Base-by-base conservation (phyloP, 2,113 vertebrate genomes). In the Gyps fulvus region DNA sequence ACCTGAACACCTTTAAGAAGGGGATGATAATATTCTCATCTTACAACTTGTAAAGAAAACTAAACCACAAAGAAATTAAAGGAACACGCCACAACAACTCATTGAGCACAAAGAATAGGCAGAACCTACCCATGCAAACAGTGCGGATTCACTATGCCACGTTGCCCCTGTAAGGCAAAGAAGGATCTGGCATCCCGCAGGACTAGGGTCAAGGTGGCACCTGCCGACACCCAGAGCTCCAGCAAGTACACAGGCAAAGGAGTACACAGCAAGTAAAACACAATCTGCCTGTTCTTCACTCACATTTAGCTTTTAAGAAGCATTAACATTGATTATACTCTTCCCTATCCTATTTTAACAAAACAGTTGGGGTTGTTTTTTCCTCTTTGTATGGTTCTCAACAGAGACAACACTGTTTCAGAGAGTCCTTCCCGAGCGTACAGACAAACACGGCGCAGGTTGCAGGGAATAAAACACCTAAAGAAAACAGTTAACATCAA, bases 141-240 rank as follows among this genome's bases (percentile, higher is more conserved):
- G 38, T 5, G 55, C 21, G 0, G 1, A 55, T 18, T 32, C n/a
- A 31, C 14, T 22, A 9, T 0, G 2, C 23, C 55, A 43, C 0
- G 0, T 0, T 40, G 34, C 1, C 29, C 17, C 47, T 38, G 23
- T 16, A 36, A 61, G 31, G 66, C 31, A 43, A 20, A 67, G 40
- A 13, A 43, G 42, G 10, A 34, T 0, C 22, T 17, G 26, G 25
- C 34, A 26, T 21, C 11, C 5, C 62, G 17, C 55, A 32, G 43
- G 16, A 47, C 23, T 9, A 20, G 36, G 10, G 26, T 3, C 8
- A 3, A 36, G 47, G 58, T 16, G 55, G 71, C 29, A n/a, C 4
- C 1, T 29, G 47, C 23, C 1, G 4, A 21, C 40, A 52, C 45
- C 26, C 61, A 45, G 34, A 78, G 81, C 50, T 58, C 62, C 69